These are phyloP conservation scores for Acronicta psi DNA, from an alignment of 2,888 invertebrate species.

Conservation along the genomic window DNA sequence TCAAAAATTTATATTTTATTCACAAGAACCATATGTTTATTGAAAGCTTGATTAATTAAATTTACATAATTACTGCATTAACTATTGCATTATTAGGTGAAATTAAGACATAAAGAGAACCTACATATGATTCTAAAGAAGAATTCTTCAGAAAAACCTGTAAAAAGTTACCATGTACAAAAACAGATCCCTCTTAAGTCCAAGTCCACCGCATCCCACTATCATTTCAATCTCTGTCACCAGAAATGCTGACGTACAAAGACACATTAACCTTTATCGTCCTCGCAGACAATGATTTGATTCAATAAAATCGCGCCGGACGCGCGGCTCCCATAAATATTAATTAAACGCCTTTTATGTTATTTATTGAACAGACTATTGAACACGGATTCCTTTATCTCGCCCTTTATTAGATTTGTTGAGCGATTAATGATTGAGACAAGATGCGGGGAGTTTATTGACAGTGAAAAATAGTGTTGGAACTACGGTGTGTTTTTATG, in stretches of 20 bases:
- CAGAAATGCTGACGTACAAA: constrained; percentile 18
- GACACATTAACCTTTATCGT: constrained; percentile 39
- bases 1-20: too few species aligned
- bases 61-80: too few species aligned
- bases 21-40: too few species aligned
- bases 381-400: constrained; percentile 49
- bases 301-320: constrained; percentile 67
- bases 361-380: constrained; percentile 59
- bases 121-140: too few species aligned
- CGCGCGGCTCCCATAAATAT: constrained; percentile 68
- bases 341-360: constrained; percentile 69
- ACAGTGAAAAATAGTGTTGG: constrained; percentile 3
- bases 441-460: constrained; percentile 39
- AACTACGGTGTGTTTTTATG: too few species aligned
- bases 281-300: constrained; percentile 57
- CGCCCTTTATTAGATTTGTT: constrained; percentile 53
- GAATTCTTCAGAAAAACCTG: too few species aligned
- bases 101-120: too few species aligned
- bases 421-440: constrained; percentile 49
- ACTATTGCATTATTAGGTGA: too few species aligned
- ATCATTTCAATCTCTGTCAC: background rate
- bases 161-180: too few species aligned
- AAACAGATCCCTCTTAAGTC: too few species aligned
- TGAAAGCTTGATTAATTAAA: too few species aligned
- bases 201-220: too few species aligned